Conservation (phyloP, 2,888 invertebrate species). For the Venustoraphidia nigricollis region DNA sequence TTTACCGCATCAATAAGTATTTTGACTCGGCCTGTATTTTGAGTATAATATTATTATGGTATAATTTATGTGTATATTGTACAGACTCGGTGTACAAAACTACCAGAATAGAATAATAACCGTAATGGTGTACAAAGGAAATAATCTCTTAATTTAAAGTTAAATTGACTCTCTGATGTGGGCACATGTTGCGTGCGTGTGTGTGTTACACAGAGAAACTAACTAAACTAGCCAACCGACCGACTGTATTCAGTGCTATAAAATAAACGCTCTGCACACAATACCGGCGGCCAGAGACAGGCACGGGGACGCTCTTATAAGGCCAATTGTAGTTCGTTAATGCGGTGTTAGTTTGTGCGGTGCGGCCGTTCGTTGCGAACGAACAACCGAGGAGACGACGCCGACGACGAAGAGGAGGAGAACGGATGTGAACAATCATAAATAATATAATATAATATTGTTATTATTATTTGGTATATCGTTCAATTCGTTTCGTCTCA, state of each 20-base stretch:
- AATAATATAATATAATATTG: not conserved
- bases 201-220: too few species aligned
- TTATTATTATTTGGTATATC: conserved; percentile 14
- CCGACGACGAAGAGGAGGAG: too few species aligned
- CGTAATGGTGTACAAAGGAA: conserved; percentile 26
- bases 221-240: too few species aligned
- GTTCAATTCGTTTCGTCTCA: too few species aligned
- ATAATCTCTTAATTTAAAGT: conserved; percentile 33
- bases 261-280: too few species aligned
- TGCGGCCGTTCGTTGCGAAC: conserved; percentile 7
- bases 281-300: too few species aligned
- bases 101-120: conserved; percentile 29
- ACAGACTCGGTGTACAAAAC: not conserved
- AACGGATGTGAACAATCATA: conserved; percentile 4
- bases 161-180: conserved; percentile 30
- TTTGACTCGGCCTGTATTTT: too few species aligned
- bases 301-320: conserved; percentile 20
- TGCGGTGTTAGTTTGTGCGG: conserved; percentile 9
- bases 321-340: conserved; percentile 29
- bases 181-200: conserved; percentile 15
- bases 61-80: too few species aligned
- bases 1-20: too few species aligned
- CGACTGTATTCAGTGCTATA: too few species aligned
- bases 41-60: too few species aligned
- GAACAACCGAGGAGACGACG: too few species aligned